phyloP scores from a whole-genome alignment of 2,797 vertebrate species.

The Microctenopoma steveboyesi region DNA sequence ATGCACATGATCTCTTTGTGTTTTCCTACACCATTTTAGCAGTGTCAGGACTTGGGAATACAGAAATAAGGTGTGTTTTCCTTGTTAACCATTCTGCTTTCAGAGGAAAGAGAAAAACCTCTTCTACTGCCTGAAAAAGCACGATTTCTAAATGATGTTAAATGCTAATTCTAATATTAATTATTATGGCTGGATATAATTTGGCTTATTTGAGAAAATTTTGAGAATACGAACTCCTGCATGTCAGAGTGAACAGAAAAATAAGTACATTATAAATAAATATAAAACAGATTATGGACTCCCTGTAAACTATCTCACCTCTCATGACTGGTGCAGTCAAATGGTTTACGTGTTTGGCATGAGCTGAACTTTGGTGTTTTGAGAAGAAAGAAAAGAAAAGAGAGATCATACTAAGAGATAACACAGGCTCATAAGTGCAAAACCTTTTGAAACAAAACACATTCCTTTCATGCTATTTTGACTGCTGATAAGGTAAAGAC shows the following conservation, averaged over 20 bases:
- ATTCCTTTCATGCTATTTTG: neutral
- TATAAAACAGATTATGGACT: too few relatives aligned
- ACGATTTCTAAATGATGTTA: neutral
- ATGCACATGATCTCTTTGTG: constrained; percentile 4
- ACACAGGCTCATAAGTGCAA: neutral
- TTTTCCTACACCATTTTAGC: constrained; percentile 30
- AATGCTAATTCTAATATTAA: too few relatives aligned
- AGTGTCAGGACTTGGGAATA: constrained; percentile 32
- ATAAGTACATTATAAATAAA: too few relatives aligned
- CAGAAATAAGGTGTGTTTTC: constrained; percentile 7
- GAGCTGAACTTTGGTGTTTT: neutral
- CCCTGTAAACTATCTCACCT: too few relatives aligned
- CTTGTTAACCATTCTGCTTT: constrained; percentile 18
- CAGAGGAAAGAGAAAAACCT: too few relatives aligned
- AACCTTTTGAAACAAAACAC: constrained; percentile 5
- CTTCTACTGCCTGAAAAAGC: too few relatives aligned
- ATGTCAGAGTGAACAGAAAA: too few relatives aligned
- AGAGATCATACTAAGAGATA: neutral
- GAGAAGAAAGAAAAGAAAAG: neutral
- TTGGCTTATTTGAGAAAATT: too few relatives aligned
- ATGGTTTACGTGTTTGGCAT: neutral
- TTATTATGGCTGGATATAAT: too few relatives aligned
- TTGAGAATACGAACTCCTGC: too few relatives aligned
- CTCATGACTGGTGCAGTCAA: too few relatives aligned
- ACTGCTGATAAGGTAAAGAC: neutral